These are phyloP conservation scores for Ptychoptera albimana DNA, from an alignment of 2,888 invertebrate genomes.

Conservation along the genomic window DNA sequence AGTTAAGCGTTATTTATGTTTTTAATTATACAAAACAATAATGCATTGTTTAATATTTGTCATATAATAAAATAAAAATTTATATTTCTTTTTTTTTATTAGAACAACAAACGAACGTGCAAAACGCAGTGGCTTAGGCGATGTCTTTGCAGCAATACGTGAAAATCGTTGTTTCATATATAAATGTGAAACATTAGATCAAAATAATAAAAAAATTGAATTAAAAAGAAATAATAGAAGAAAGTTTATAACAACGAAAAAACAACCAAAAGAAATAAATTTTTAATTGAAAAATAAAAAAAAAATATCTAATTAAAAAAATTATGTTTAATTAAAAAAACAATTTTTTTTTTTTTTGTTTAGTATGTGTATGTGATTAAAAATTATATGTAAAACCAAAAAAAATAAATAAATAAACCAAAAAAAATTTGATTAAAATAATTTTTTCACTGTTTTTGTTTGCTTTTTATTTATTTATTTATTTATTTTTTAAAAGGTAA, in stretches of 20 bases:
- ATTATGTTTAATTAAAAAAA: neutral
- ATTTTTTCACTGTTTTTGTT: too few species aligned
- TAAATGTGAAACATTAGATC: constrained; percentile 3
- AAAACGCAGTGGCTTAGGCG: constrained; percentile 1
- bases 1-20: too few species aligned
- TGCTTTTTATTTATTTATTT: too few species aligned
- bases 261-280: neutral
- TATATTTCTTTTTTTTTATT: neutral
- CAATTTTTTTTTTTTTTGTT: neutral
- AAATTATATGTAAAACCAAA: neutral
- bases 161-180: constrained; percentile 4
- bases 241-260: neutral
- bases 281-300: neutral
- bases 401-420: neutral
- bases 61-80: neutral
- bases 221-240: neutral
- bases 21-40: too few species aligned
- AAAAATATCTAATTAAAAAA: neutral
- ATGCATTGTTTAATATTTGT: neutral
- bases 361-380: neutral
- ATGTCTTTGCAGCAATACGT: constrained; percentile 3
- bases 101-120: constrained; percentile 4
- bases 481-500: too few species aligned
- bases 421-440: neutral
- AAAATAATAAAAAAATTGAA: neutral